phyloP scores from a whole-genome alignment of 2,888 invertebrate genomes.

The Lutraria lutraria region DNA sequence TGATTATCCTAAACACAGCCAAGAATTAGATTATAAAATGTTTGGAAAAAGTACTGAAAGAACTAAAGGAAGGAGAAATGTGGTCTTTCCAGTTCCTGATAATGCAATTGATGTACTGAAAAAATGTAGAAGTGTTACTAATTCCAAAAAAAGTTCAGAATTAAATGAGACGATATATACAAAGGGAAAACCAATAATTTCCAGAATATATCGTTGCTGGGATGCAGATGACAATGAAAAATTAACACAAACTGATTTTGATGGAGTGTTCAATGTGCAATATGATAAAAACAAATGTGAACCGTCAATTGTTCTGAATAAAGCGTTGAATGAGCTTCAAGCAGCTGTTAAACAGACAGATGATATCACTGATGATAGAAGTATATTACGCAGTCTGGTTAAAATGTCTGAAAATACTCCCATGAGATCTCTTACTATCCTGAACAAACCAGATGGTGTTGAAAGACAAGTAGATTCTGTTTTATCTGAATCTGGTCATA shows the following conservation, averaged over 20 bases:
- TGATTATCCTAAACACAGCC: not conserved
- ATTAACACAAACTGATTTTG: conserved; percentile 2
- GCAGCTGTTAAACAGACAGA: not conserved
- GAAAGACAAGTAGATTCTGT: not conserved
- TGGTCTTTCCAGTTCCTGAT: not conserved
- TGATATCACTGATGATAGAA: not conserved
- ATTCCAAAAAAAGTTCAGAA: not conserved
- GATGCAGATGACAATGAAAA: not conserved
- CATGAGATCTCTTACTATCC: not conserved
- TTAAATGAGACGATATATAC: not conserved
- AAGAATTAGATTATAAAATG: not conserved
- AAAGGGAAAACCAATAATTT: not conserved
- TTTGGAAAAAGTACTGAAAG: not conserved
- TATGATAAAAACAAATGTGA: not conserved
- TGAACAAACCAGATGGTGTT: not conserved
- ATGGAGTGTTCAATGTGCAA: not conserved
- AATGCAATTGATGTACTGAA: not conserved
- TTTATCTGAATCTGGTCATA: not conserved
- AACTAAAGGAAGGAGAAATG: not conserved
- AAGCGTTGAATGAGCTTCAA: not conserved
- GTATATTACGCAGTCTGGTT: not conserved
- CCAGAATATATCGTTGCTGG: not conserved
- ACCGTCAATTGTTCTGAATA: not conserved
- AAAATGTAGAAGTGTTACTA: not conserved
- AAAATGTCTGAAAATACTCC: not conserved